Percentiles rank a stretch among this genome's conserved stretches.
These are phyloP conservation scores for Pseudomyrmex gracilis DNA, from an alignment of 1,140 invertebrate genomes.

Conservation along the genomic window DNA sequence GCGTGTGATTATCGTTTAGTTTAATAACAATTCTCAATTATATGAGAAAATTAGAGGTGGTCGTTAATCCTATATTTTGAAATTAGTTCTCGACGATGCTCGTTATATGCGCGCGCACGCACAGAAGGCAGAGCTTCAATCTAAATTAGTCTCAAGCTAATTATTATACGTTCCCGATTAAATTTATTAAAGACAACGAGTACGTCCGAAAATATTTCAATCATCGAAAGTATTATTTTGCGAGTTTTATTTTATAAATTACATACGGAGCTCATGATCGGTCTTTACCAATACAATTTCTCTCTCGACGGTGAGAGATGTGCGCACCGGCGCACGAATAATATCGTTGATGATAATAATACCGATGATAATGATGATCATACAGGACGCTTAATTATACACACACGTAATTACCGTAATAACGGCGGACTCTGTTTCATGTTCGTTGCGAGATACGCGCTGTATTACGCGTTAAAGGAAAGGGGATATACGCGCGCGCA, in stretches of 20 bases:
- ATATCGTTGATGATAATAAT: conserved; percentile 47
- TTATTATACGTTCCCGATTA: conserved; percentile 65
- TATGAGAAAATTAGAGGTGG: conserved; percentile 5
- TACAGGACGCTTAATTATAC: conserved; percentile 64
- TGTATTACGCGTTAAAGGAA: conserved; percentile 1
- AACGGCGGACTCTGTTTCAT: conserved; percentile 40
- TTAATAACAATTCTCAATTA: background rate
- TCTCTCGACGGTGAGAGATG: background rate
- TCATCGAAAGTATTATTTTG: conserved; percentile 63
- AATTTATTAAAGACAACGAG: conserved; percentile 68
- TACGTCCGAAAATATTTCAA: conserved; percentile 66
- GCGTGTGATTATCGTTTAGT: background rate
- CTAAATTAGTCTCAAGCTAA: conserved; percentile 57
- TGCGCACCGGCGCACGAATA: background rate
- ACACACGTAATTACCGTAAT: conserved; percentile 69
- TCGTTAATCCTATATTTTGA: conserved; percentile 2
- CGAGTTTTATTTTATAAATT: conserved; percentile 70
- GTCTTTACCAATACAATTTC: conserved; percentile 62
- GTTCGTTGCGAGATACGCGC: conserved; percentile 20
- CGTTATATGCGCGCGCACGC: background rate
- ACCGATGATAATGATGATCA: conserved; percentile 65
- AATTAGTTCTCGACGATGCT: conserved; percentile 27
- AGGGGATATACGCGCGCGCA: background rate
- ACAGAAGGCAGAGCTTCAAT: background rate
- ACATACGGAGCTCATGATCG: conserved; percentile 36